Conservation (phyloP, 2,113 vertebrate species). For the Ahaetulla prasina region DNA sequence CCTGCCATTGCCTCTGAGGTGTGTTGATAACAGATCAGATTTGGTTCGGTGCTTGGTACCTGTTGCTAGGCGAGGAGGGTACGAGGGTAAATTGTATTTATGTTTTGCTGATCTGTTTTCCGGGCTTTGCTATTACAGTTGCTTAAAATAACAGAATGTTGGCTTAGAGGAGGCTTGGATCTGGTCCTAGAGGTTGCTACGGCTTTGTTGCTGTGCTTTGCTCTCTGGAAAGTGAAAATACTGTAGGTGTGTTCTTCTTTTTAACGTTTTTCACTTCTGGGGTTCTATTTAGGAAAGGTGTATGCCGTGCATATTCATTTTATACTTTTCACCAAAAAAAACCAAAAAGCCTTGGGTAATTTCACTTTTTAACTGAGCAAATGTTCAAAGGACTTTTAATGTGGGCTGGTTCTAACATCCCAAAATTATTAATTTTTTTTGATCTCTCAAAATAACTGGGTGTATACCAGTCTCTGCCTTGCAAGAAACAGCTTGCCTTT, state of each 20-base stretch:
- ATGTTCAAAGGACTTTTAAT: slow-evolving; percentile 23
- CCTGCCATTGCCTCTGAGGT: not conserved
- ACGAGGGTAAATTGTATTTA: not conserved
- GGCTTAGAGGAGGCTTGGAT: not conserved
- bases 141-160: not conserved
- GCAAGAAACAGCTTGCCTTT: slow-evolving; percentile 59
- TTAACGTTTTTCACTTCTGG: not conserved
- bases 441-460: slow-evolving; percentile 52
- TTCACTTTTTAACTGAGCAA: not conserved
- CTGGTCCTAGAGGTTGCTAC: not conserved
- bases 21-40: not conserved
- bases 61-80: not conserved
- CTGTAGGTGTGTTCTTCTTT: not conserved
- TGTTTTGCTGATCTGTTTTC: not conserved
- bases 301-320: not conserved
- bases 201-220: not conserved
- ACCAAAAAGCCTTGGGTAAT: not conserved
- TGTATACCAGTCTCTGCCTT: slow-evolving; percentile 48
- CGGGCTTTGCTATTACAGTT: not conserved
- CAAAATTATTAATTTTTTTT: not conserved
- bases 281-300: not conserved
- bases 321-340: accelerated
- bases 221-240: not conserved
- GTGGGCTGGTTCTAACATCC: slow-evolving; percentile 46
- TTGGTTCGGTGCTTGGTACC: not conserved